Percentiles rank a stretch among this genome's conserved stretches.
phyloP scores from a whole-genome alignment of 2,113 vertebrate species.

The Myxocyprinus asiaticus region DNA sequence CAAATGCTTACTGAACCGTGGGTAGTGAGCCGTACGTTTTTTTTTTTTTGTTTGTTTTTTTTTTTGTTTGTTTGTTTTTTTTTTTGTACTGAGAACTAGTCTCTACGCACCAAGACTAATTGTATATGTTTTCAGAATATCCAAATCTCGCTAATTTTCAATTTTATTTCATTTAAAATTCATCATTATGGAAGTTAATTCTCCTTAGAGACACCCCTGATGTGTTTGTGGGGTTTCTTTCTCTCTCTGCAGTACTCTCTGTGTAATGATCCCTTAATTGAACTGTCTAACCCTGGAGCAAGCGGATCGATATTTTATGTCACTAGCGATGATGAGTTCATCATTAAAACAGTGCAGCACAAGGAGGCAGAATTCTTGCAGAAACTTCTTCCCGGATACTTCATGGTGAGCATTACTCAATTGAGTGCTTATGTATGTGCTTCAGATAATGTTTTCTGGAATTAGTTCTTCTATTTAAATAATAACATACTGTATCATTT shows the following conservation, averaged over 20 bases:
- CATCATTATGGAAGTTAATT: too few relatives aligned
- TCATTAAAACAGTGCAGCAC: slow-evolving; percentile 95
- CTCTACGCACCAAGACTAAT: too few relatives aligned
- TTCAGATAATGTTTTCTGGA: too few relatives aligned
- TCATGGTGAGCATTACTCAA: slow-evolving; percentile 80
- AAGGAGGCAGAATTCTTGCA: slow-evolving; percentile 96
- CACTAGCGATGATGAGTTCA: slow-evolving; percentile 91
- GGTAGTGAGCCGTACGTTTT: too few relatives aligned
- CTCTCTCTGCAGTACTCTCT: slow-evolving; percentile 81
- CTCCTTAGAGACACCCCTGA: neutral
- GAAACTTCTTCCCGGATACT: slow-evolving; percentile 93
- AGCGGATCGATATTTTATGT: slow-evolving; percentile 95
- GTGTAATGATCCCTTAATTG: slow-evolving; percentile 86
- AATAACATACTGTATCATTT: too few relatives aligned
- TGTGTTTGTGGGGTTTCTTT: slow-evolving; percentile 21
- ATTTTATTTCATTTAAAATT: too few relatives aligned
- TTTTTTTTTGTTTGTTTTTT: too few relatives aligned
- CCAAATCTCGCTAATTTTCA: too few relatives aligned
- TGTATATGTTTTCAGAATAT: too few relatives aligned
- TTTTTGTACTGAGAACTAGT: too few relatives aligned
- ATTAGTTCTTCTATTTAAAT: neutral
- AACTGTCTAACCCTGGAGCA: slow-evolving; percentile 90
- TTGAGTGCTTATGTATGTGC: neutral
- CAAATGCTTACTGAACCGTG: too few relatives aligned
- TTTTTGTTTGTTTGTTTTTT: too few relatives aligned